These are phyloP conservation scores for Delichon dasypus DNA, from an alignment of 2,797 vertebrate species.

Conservation along the genomic window DNA sequence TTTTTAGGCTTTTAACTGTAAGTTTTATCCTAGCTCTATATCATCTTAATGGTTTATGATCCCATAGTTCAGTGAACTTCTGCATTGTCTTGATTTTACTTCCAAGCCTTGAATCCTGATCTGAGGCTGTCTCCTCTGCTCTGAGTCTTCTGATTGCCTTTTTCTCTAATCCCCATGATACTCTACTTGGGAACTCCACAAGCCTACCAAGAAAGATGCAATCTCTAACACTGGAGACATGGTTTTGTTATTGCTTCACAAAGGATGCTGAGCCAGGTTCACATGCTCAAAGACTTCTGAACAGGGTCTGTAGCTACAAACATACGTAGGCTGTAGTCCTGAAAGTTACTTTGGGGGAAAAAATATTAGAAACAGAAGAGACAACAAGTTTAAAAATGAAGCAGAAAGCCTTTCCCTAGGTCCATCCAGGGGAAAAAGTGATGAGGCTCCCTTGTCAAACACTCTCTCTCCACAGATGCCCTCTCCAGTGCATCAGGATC, in stretches of 20 bases:
- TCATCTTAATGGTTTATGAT: slow-evolving; percentile 7
- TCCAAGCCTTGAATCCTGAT: slow-evolving; percentile 13
- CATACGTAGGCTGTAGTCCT: background rate
- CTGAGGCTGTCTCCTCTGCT: background rate
- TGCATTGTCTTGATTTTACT: slow-evolving; percentile 37
- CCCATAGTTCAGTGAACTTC: slow-evolving; percentile 40
- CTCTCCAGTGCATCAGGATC: background rate
- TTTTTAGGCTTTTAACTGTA: slow-evolving; percentile 11
- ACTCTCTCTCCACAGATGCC: too few species aligned
- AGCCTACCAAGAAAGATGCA: background rate
- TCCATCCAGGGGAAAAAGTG: background rate
- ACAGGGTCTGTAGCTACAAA: background rate
- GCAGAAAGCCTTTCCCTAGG: background rate
- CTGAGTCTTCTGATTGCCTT: slow-evolving; percentile 1
- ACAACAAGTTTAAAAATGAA: fast-evolving
- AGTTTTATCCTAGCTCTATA: background rate
- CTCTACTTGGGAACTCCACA: background rate
- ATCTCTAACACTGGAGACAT: background rate
- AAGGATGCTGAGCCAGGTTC: background rate
- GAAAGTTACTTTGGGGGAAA: background rate
- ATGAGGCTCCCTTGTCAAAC: background rate
- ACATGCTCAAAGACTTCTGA: background rate
- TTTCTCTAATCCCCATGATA: background rate
- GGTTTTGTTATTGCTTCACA: background rate
- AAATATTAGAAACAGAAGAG: background rate